Evolutionary conservation across 2,888 invertebrate species (phyloP).

Genomic region (Diadegma fenestrale): DNA sequence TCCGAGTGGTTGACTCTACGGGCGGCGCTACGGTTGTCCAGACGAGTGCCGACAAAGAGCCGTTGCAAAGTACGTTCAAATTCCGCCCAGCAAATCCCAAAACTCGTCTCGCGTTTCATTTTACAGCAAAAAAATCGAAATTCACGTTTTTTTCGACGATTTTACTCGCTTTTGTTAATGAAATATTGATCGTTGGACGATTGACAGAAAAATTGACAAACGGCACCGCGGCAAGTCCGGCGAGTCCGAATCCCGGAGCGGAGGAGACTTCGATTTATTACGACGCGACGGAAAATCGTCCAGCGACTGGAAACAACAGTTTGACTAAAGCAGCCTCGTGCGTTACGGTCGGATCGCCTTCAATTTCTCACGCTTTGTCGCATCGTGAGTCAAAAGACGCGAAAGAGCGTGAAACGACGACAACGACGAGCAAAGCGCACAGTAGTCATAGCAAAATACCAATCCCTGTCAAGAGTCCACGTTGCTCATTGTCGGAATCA

Average conservation of each 20-base stretch:
- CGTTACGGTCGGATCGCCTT: constrained; percentile 74
- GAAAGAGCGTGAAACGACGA: constrained; percentile 67
- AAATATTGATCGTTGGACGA: too few relatives aligned
- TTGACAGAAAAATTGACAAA: constrained; percentile 81
- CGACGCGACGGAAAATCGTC: constrained; percentile 91
- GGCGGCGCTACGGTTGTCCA: constrained; percentile 83
- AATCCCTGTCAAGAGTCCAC: constrained; percentile 86
- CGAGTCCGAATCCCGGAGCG: constrained; percentile 87
- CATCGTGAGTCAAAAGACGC: constrained; percentile 78
- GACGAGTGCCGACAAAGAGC: constrained; percentile 83
- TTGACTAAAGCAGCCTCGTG: constrained; percentile 77
- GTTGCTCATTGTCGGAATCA: constrained; percentile 82
- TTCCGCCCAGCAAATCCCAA: too few relatives aligned
- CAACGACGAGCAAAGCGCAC: constrained; percentile 81
- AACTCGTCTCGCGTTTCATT: too few relatives aligned
- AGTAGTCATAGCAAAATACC: constrained; percentile 88
- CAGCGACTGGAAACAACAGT: constrained; percentile 74
- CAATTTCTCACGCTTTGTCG: constrained; percentile 74
- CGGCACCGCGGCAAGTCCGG: constrained; percentile 82
- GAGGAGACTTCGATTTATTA: constrained; percentile 93
- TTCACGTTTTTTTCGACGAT: too few relatives aligned
- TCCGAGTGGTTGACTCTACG: constrained; percentile 87
- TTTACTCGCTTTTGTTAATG: too few relatives aligned
- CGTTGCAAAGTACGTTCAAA: constrained; percentile 80
- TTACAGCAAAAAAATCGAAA: too few relatives aligned